phyloP scores from a whole-genome alignment of 2,797 vertebrate species.

The Xiphorhynchus erythropygius region DNA sequence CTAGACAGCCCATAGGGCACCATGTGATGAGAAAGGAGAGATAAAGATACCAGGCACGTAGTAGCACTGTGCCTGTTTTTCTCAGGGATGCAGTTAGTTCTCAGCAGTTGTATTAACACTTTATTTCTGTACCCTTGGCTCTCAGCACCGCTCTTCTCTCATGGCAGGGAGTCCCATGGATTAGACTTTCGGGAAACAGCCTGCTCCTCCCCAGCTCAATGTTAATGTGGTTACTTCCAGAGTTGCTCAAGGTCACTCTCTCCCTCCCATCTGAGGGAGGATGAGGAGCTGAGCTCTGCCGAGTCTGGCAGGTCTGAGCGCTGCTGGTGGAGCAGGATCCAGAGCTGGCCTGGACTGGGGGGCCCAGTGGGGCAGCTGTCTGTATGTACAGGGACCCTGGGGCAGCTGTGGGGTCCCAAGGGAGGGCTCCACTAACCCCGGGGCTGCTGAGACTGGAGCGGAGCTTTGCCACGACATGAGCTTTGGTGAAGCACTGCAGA shows the following conservation, averaged over 20 bases:
- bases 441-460: neutral
- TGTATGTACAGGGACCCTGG: neutral
- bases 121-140: neutral
- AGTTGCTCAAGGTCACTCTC: neutral
- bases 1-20: neutral
- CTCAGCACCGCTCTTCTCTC: neutral
- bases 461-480: neutral
- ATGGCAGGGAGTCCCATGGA: neutral
- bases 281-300: neutral
- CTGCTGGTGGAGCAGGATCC: neutral
- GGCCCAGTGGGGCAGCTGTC: neutral
- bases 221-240: neutral
- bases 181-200: neutral
- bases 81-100: neutral
- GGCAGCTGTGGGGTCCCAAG: neutral
- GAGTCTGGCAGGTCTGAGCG: neutral
- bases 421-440: rapidly evolving
- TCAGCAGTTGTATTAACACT: neutral
- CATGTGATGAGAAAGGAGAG: neutral
- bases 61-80: neutral
- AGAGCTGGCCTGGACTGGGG: neutral
- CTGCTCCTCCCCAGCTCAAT: neutral
- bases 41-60: neutral
- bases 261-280: neutral
- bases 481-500: rapidly evolving